Evolutionary conservation across 2,113 vertebrate species (phyloP).

Genomic region (Mobula hypostoma): DNA sequence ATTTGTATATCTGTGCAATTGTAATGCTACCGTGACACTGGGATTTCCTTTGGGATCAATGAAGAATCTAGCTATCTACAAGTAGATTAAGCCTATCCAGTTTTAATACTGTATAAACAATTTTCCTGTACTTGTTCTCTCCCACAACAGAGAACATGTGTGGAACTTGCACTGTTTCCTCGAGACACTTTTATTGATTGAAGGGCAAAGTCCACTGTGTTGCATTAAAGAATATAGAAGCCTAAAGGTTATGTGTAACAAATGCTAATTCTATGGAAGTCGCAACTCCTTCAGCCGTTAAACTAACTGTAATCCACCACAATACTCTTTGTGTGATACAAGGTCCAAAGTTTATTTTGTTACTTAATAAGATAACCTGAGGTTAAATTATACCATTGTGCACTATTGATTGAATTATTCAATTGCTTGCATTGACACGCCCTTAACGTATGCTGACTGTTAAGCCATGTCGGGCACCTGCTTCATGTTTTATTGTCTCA

Average conservation of each 20-base stretch:
- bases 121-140: background rate
- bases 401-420: constrained; percentile 5
- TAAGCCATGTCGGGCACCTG: background rate
- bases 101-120: background rate
- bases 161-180: background rate
- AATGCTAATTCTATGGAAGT: background rate
- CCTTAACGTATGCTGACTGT: background rate
- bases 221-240: background rate
- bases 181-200: background rate
- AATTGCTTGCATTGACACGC: background rate
- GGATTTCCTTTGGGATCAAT: no score
- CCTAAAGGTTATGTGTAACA: background rate
- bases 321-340: background rate
- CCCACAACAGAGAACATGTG: background rate
- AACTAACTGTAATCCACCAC: background rate
- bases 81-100: background rate
- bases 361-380: constrained; percentile 4
- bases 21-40: no score
- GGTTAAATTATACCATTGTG: background rate
- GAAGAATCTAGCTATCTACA: no score
- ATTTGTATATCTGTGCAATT: no score
- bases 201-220: background rate
- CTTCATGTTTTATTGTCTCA: background rate
- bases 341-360: constrained; percentile 9
- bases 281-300: background rate